Evolutionary conservation across 2,113 vertebrate species (phyloP).

Genomic region (Aphyosemion australe): DNA sequence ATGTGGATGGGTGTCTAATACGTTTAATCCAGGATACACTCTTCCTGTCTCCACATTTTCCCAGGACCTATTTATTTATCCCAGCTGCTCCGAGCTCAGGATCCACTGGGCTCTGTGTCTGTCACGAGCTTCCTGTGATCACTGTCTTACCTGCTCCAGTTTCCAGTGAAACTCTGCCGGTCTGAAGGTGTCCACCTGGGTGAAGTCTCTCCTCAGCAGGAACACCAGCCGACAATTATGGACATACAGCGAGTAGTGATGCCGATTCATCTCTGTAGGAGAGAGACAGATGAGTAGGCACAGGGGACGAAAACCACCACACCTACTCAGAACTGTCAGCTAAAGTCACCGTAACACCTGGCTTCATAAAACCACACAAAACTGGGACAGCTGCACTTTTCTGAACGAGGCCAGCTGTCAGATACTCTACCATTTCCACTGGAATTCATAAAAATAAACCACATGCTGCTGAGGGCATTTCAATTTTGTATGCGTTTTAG

Average conservation of each 20-base stretch:
- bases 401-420: conserved; percentile 5
- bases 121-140: not conserved
- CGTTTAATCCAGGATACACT: conserved; percentile 7
- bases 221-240: conserved; percentile 97
- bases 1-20: not conserved
- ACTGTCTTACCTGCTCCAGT: conserved; percentile 88
- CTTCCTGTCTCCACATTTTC: not conserved
- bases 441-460: conserved; percentile 1
- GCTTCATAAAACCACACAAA: conserved; percentile 9
- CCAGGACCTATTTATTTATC: conserved; percentile 15
- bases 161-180: conserved; percentile 99
- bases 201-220: conserved; percentile 92
- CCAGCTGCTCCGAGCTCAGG: conserved; percentile 7
- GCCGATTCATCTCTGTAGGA: conserved; percentile 93
- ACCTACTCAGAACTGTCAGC: conserved; percentile 20
- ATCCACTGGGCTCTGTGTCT: not conserved
- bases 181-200: conserved; percentile 92
- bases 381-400: conserved; percentile 22
- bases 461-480: not conserved
- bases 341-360: conserved; percentile 2
- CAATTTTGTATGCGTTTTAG: too few species aligned
- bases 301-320: conserved; percentile 28
- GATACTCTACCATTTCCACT: conserved; percentile 3
- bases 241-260: conserved; percentile 95
- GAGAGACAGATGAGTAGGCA: conserved; percentile 25